Conservation (phyloP, 30 jellyfish, hydroid and myxozoan genomes). For the Aurelia coerulea region DNA sequence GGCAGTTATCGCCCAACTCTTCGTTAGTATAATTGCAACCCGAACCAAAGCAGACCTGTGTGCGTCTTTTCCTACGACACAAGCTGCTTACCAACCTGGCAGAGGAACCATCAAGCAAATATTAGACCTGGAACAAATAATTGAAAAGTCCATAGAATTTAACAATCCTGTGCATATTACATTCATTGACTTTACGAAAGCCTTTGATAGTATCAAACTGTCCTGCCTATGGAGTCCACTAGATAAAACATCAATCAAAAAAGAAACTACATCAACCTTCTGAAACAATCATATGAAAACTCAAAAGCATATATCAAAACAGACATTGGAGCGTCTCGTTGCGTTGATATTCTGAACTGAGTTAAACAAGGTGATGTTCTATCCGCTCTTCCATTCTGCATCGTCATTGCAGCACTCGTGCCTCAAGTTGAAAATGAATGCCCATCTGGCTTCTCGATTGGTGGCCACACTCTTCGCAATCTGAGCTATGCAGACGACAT, state of each 20-base stretch:
- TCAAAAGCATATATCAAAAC: too few relatives aligned
- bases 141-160: slow-evolving; percentile 8
- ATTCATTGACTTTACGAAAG: slow-evolving; percentile 2
- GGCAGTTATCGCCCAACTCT: neutral
- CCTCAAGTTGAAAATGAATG: slow-evolving; percentile 1
- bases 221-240: slow-evolving; percentile 4
- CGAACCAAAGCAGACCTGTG: slow-evolving; percentile 12
- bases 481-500: too few relatives aligned
- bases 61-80: slow-evolving; percentile 15
- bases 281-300: too few relatives aligned
- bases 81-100: neutral
- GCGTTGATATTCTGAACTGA: slow-evolving; percentile 4
- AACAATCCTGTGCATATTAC: neutral
- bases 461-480: too few relatives aligned
- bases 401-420: slow-evolving; percentile 6
- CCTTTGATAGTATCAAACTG: slow-evolving; percentile 1
- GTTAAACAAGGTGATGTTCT: slow-evolving; percentile 9
- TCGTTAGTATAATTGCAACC: neutral
- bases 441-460: neutral
- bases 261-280: neutral
- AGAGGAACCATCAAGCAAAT: too few relatives aligned
- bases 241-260: neutral
- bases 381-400: slow-evolving; percentile 1
- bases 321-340: neutral
- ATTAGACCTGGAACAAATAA: neutral